phyloP scores from a whole-genome alignment of 2,113 vertebrate species.

The Acrocephalus arundinaceus region DNA sequence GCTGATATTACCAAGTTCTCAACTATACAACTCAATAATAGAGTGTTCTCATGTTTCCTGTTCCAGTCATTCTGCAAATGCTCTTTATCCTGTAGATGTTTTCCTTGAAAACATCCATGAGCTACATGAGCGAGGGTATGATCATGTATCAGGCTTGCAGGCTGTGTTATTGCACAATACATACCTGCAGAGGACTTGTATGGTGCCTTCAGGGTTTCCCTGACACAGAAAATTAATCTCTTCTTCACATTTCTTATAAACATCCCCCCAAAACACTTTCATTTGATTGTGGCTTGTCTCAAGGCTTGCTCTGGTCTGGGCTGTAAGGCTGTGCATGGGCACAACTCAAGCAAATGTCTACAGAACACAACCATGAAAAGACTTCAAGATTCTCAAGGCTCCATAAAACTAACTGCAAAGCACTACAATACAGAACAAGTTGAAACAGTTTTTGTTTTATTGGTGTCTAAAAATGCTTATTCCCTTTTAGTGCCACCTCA shows the following conservation, averaged over 20 bases:
- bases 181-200: accelerated
- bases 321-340: not conserved
- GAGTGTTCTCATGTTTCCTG: not conserved
- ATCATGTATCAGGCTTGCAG: not conserved
- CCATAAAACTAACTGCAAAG: not conserved
- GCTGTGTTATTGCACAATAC: accelerated
- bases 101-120: not conserved
- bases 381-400: not conserved
- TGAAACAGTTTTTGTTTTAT: slow-evolving; percentile 6
- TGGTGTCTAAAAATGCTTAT: not conserved
- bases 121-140: accelerated
- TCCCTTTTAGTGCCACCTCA: not conserved
- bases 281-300: not conserved
- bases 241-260: not conserved
- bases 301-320: not conserved
- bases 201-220: not conserved
- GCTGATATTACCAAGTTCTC: not conserved
- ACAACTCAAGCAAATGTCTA: not conserved
- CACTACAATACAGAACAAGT: not conserved
- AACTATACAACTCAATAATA: not conserved
- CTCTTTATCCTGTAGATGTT: not conserved
- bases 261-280: not conserved
- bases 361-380: not conserved
- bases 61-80: not conserved
- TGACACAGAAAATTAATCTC: not conserved